Evolutionary conservation across 2,113 vertebrate genomes (phyloP).

Genomic region (Eleginops maclovinus): DNA sequence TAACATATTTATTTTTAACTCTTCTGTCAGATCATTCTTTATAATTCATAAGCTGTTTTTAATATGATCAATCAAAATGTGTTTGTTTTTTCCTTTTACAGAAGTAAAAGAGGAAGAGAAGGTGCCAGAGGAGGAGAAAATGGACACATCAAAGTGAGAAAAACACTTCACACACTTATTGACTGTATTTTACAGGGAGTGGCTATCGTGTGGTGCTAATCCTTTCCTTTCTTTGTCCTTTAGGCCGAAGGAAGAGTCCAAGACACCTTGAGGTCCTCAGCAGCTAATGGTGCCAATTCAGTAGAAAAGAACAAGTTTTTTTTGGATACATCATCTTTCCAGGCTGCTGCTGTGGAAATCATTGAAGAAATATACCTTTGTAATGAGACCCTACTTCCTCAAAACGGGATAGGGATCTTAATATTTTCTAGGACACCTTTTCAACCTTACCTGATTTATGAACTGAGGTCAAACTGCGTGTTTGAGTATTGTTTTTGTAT

Average conservation of each 20-base stretch:
- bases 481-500: slow-evolving; percentile 63
- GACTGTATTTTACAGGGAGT: neutral
- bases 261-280: slow-evolving; percentile 76
- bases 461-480: slow-evolving; percentile 45
- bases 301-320: slow-evolving; percentile 23
- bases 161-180: slow-evolving; percentile 8
- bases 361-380: slow-evolving; percentile 58
- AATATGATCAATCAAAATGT: neutral
- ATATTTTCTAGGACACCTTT: slow-evolving; percentile 70
- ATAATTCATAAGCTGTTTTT: neutral
- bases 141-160: slow-evolving; percentile 86
- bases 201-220: slow-evolving; percentile 21
- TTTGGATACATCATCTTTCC: slow-evolving; percentile 36
- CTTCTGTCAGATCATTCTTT: neutral
- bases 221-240: slow-evolving; percentile 43
- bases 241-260: slow-evolving; percentile 86
- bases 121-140: slow-evolving; percentile 83
- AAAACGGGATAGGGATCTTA: slow-evolving; percentile 17
- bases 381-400: slow-evolving; percentile 28
- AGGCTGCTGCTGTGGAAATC: slow-evolving; percentile 43
- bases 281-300: slow-evolving; percentile 28
- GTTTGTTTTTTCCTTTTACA: slow-evolving; percentile 18
- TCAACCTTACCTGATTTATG: slow-evolving; percentile 61
- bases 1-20: too few relatives aligned
- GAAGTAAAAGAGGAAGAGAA: slow-evolving; percentile 87